These are phyloP conservation scores for Drosophila biarmipes DNA, from an alignment of 1,140 invertebrate species.

Conservation along the genomic window DNA sequence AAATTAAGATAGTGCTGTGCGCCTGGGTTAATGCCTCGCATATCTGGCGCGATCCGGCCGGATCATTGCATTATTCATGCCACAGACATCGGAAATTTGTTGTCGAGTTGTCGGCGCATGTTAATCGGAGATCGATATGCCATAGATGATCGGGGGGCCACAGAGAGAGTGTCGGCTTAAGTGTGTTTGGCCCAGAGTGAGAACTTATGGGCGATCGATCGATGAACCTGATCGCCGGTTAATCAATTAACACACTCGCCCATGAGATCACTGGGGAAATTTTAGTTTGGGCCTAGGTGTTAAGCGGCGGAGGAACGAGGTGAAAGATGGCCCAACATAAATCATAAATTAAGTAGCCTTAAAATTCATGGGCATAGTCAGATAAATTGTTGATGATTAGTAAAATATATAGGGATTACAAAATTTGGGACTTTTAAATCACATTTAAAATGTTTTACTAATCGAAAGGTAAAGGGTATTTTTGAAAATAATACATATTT, in stretches of 20 bases:
- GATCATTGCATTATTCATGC: slow-evolving; percentile 75
- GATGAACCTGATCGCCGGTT: slow-evolving; percentile 41
- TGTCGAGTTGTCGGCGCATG: slow-evolving; percentile 55
- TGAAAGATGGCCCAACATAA: not conserved
- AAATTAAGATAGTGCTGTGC: slow-evolving; percentile 71
- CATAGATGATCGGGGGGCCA: slow-evolving; percentile 18
- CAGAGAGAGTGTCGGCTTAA: slow-evolving; percentile 55
- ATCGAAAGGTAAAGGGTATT: too few species aligned
- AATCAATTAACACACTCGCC: slow-evolving; percentile 44
- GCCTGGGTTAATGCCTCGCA: slow-evolving; percentile 30
- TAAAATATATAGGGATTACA: too few species aligned
- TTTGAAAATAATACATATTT: not conserved
- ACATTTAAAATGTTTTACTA: too few species aligned
- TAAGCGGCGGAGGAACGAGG: slow-evolving; percentile 1
- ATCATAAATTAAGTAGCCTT: not conserved
- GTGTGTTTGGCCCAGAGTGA: slow-evolving; percentile 38
- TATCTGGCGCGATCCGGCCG: slow-evolving; percentile 51
- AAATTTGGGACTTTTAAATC: too few species aligned
- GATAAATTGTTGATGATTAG: not conserved
- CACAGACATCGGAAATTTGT: slow-evolving; percentile 40
- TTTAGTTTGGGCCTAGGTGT: slow-evolving; percentile 11
- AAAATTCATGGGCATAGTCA: not conserved
- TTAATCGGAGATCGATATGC: slow-evolving; percentile 53
- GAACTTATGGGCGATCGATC: slow-evolving; percentile 38
- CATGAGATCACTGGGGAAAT: slow-evolving; percentile 44